Conservation (phyloP, 2,888 invertebrate genomes). For the Odontocerum albicorne region DNA sequence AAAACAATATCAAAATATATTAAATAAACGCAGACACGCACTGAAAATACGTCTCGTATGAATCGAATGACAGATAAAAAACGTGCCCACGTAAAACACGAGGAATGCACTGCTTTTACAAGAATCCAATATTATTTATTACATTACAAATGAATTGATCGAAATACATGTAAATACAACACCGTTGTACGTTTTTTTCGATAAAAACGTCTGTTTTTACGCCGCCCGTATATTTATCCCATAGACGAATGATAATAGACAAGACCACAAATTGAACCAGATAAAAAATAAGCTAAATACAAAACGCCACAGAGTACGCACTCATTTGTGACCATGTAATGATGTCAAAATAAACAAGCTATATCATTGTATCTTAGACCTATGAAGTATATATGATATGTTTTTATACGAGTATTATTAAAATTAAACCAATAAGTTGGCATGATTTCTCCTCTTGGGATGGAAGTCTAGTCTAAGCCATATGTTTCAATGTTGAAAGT, state of each 20-base stretch:
- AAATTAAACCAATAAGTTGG: no score
- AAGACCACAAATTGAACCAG: no score
- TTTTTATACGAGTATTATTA: no score
- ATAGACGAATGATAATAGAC: constrained; percentile 28
- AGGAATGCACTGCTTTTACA: background rate
- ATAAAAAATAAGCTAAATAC: no score
- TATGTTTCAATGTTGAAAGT: no score
- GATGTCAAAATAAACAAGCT: no score
- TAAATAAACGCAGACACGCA: constrained; percentile 28
- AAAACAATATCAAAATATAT: constrained; percentile 22
- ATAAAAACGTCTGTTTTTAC: constrained; percentile 29
- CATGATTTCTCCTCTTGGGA: no score
- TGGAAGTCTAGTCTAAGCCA: no score
- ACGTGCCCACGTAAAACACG: constrained; percentile 23
- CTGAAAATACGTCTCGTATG: constrained; percentile 31
- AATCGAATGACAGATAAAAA: constrained; percentile 32
- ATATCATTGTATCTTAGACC: no score
- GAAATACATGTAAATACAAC: constrained; percentile 23
- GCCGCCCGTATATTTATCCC: constrained; percentile 28
- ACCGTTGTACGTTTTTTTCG: constrained; percentile 26
- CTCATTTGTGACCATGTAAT: no score
- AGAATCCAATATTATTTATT: background rate
- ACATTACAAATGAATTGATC: constrained; percentile 7
- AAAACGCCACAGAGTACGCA: no score
- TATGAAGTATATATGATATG: no score